Evolutionary conservation across 2,113 vertebrate species (phyloP), one percentile per base, ranked within the genome.

Genomic region (Cottus gobio): DNA sequence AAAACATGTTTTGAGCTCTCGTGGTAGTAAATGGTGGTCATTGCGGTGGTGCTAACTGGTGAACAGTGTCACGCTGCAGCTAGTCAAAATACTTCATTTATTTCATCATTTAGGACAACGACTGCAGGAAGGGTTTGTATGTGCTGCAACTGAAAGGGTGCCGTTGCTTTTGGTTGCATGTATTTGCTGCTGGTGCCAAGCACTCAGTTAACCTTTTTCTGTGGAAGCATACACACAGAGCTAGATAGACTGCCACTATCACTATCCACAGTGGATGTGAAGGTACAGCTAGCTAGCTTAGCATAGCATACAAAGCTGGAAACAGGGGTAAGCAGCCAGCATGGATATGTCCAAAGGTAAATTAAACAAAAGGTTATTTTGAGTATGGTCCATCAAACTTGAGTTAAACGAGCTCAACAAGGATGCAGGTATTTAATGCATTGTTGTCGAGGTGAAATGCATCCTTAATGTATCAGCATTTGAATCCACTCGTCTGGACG

Each of bases 1-100:
- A 84, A 87, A 89, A 82, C 72, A 56, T 83, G 82, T 84, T 86
- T 85, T 50, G 26, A 79, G 76, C 74, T 79, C 62, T 84, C 71
- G 48, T 78, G 42, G 77, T 30, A 8, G 63, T 68, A 69, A 86
- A 85, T 78, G 34, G 54, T 82, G 84, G 84, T 81, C 81, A 30
- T 36, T 83, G 80, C 79, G 80, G 79, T 56, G 0, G 15, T 54
- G 34, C 42, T 73, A 37, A 75, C 34, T 75, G 77, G 39, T 84
- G 74, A 76, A 77, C 68, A 62, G 56, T 28, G 63, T 80, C 61
- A 67, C 31, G 7, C 56, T 81, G 36, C 22, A 63, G 67, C 67
- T 15, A 18, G 37, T 60, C 24, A 46, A 36, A 52, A 63, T 6
- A 10, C 28, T 39, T 54, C 11, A 42, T 36, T 36, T 50, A 54